Evolutionary conservation across 2,113 vertebrate genomes (phyloP).

Genomic region (Perognathus longimembris): DNA sequence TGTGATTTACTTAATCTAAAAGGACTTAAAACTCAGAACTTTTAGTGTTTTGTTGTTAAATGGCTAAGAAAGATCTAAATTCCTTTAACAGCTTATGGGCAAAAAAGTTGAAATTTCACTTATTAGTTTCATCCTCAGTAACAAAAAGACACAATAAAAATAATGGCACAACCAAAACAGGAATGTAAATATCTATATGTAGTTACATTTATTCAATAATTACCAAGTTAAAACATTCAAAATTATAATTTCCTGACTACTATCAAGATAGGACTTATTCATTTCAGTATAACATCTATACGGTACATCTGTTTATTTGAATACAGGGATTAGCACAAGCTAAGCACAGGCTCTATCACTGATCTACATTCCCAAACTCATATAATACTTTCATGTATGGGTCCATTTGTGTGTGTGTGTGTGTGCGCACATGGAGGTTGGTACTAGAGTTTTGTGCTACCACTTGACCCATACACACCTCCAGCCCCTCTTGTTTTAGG

Average conservation of each 20-base stretch:
- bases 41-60: constrained; percentile 43
- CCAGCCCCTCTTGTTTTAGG: too few species aligned
- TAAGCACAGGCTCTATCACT: too few species aligned
- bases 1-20: constrained; percentile 54
- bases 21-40: constrained; percentile 38
- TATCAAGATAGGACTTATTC: not conserved
- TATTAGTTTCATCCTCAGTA: constrained; percentile 32
- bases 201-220: constrained; percentile 4
- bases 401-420: too few species aligned
- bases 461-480: too few species aligned
- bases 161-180: constrained; percentile 19
- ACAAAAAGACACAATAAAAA: constrained; percentile 43
- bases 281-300: too few species aligned
- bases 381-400: too few species aligned
- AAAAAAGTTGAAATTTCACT: constrained; percentile 43
- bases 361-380: too few species aligned
- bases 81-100: not conserved
- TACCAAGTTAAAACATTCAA: constrained; percentile 52
- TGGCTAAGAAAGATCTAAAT: not conserved
- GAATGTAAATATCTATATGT: constrained; percentile 32
- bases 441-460: too few species aligned
- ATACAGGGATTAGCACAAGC: too few species aligned
- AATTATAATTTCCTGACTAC: constrained; percentile 33
- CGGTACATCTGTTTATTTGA: too few species aligned
- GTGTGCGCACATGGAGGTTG: too few species aligned